phyloP scores from a whole-genome alignment of 2,888 invertebrate genomes.

The Mythimna loreyi region DNA sequence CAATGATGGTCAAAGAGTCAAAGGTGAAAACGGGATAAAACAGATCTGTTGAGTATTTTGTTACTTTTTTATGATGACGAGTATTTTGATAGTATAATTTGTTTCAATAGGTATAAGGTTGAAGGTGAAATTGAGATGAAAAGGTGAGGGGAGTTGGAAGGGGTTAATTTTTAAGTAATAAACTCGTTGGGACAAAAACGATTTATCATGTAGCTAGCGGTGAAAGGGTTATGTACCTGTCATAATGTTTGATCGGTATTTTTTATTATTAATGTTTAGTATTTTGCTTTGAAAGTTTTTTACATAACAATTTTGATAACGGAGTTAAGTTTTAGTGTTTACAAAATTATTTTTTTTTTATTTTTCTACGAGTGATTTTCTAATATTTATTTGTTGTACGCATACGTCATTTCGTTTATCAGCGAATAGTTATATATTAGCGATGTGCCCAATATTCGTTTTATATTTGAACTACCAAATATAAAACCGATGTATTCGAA shows the following conservation, averaged over 20 bases:
- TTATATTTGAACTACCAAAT: too few relatives aligned
- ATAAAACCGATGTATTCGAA: too few relatives aligned
- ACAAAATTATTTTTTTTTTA: too few relatives aligned
- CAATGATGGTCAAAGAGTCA: conserved; percentile 22
- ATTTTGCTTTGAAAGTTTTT: not conserved
- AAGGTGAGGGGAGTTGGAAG: not conserved
- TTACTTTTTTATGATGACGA: not conserved
- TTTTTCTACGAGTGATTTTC: too few relatives aligned
- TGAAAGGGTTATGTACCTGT: conserved; percentile 23
- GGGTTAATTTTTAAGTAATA: conserved; percentile 19
- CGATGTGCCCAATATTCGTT: too few relatives aligned
- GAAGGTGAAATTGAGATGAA: conserved; percentile 46
- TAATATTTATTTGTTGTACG: too few relatives aligned
- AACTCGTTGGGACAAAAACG: conserved; percentile 6
- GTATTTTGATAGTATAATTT: not conserved
- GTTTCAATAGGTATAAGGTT: conserved; percentile 21
- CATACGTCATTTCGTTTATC: too few relatives aligned
- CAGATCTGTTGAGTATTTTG: not conserved
- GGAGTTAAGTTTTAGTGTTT: too few relatives aligned
- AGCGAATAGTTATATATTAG: too few relatives aligned
- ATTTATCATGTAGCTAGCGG: conserved; percentile 27
- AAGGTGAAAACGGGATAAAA: conserved; percentile 47
- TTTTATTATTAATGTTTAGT: not conserved
- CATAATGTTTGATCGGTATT: not conserved
- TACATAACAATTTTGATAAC: not conserved